Conservation (phyloP, 2,113 vertebrate genomes). For the Pseudopipra pipra region DNA sequence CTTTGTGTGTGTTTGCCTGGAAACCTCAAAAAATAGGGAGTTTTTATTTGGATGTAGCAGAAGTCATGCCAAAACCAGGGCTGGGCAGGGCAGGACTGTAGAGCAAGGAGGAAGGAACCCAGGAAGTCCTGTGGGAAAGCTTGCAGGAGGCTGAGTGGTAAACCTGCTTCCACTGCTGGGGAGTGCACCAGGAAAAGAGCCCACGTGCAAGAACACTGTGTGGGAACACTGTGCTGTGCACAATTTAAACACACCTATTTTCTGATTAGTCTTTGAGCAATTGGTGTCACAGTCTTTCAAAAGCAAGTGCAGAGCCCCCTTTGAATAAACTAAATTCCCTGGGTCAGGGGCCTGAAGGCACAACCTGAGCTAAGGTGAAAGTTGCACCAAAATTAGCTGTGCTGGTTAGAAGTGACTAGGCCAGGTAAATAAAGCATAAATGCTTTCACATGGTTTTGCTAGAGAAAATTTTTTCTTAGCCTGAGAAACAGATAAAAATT, state of each 20-base stretch:
- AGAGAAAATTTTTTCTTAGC: not conserved
- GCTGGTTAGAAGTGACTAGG: not conserved
- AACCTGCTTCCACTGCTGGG: not conserved
- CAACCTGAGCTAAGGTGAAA: not conserved
- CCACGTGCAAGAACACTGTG: fast-evolving
- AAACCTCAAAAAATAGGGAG: not conserved
- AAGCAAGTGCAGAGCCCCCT: not conserved
- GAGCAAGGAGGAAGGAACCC: not conserved
- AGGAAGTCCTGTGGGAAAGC: not conserved
- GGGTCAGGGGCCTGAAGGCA: not conserved
- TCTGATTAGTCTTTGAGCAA: not conserved
- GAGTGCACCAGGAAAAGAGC: not conserved
- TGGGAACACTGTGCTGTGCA: not conserved
- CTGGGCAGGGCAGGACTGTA: not conserved
- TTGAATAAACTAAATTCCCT: not conserved
- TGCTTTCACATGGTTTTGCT: not conserved
- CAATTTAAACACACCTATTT: not conserved
- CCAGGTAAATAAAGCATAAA: not conserved
- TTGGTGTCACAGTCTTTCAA: not conserved
- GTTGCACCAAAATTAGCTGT: not conserved
- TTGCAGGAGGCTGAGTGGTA: not conserved
- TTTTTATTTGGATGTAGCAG: not conserved
- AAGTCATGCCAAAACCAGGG: not conserved
- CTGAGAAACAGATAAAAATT: not conserved
- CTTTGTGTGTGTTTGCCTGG: not conserved